These are phyloP conservation scores for Sarcophaga bullata DNA, from an alignment of 1,140 invertebrate species.

Conservation along the genomic window DNA sequence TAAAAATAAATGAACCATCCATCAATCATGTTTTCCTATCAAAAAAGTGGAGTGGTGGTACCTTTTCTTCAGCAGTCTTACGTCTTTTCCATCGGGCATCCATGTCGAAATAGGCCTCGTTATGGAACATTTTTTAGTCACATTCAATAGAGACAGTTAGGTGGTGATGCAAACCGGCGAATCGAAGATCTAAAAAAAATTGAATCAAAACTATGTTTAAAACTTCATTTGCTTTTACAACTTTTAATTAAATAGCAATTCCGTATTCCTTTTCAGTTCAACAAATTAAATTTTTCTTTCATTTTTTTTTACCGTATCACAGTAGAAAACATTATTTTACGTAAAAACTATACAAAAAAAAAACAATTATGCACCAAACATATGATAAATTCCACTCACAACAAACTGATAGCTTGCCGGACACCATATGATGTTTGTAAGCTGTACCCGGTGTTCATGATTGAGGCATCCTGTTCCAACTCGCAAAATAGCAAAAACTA, in stretches of 20 bases:
- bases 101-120: conserved; percentile 47
- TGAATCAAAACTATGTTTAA: too few species aligned
- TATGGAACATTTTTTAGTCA: not conserved
- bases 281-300: not conserved
- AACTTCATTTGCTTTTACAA: too few species aligned
- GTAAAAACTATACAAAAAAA: not conserved
- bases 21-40: not conserved
- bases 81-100: conserved; percentile 60
- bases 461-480: too few species aligned
- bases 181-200: conserved; percentile 1
- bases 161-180: not conserved
- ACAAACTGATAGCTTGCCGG: not conserved
- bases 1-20: too few species aligned
- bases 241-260: not conserved
- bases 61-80: conserved; percentile 68
- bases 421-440: too few species aligned
- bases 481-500: too few species aligned
- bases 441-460: too few species aligned
- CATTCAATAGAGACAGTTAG: not conserved
- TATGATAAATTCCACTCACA: not conserved
- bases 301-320: not conserved
- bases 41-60: conserved; percentile 48
- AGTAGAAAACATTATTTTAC: conserved; percentile 5
- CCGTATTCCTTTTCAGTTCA: not conserved
- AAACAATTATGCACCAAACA: too few species aligned